Evolutionary conservation across 2,888 invertebrate species (phyloP), one percentile per base, ranked within the genome.

Genomic region (Gordius sp.): DNA sequence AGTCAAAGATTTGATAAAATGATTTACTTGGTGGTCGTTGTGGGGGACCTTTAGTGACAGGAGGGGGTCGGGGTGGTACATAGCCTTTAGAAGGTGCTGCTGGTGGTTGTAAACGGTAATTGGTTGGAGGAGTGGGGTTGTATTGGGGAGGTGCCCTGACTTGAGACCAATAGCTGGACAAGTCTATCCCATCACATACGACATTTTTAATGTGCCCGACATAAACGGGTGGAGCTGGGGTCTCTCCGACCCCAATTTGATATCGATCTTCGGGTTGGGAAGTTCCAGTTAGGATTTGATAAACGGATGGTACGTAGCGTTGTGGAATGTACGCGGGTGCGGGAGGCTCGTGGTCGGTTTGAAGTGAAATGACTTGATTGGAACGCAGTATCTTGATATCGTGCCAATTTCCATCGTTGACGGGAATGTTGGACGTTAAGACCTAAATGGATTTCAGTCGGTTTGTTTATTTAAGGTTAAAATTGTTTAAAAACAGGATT

Each of bases 401-500:
- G 47, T 47, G 47, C 47, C 47, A 47, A n/a, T 47, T 8, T 20
- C 47, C 47, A 47, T 47, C 47, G 47, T 8, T 47, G 8, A 47
- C 4, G 47, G 47, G 8, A 47, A 47, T 20, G 47, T 47, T 4
- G 47, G 47, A 47, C 4, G n/a, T n/a, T n/a, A n/a, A n/a, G n/a
- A n/a, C n/a, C n/a, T n/a, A n/a, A n/a, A n/a, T n/a, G n/a, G n/a
- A n/a, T n/a, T n/a, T n/a, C n/a, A n/a, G n/a, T n/a, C n/a, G n/a
- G n/a, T n/a, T n/a, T n/a, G n/a, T n/a, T n/a, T n/a, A n/a, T n/a
- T n/a, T n/a, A n/a, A n/a, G n/a, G n/a, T n/a, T n/a, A n/a, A n/a
- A n/a, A n/a, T n/a, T n/a, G n/a, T n/a, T n/a, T n/a, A n/a, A n/a
- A n/a, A n/a, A n/a, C n/a, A n/a, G n/a, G n/a, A n/a, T n/a, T n/a